These are phyloP conservation scores for Capra hircus DNA, from an alignment of 2,113 vertebrate genomes.

Conservation along the genomic window DNA sequence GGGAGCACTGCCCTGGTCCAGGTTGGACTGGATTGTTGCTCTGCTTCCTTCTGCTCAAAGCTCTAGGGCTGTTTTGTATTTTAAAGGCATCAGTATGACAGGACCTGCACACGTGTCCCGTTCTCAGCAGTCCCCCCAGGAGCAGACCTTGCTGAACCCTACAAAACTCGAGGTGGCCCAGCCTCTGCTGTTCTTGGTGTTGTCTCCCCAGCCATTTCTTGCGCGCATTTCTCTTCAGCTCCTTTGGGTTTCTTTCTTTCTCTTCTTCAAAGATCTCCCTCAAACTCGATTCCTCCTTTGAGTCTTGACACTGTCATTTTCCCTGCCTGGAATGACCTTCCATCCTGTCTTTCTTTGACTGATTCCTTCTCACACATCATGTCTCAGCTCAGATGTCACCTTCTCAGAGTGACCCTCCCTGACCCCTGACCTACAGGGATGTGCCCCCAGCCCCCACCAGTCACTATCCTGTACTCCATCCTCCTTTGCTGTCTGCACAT, in stretches of 20 bases:
- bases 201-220: background rate
- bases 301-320: background rate
- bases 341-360: fast-evolving
- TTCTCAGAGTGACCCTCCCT: background rate
- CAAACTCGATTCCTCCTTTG: background rate
- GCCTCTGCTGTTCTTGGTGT: fast-evolving
- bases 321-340: background rate
- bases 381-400: background rate
- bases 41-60: background rate
- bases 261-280: background rate
- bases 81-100: background rate
- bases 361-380: background rate
- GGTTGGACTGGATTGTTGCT: background rate
- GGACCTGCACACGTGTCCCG: background rate
- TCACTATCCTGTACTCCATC: no score
- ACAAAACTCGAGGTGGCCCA: background rate
- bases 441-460: fast-evolving
- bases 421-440: background rate
- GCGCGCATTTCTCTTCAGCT: background rate
- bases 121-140: background rate
- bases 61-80: background rate
- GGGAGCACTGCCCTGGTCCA: background rate
- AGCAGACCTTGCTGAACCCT: background rate
- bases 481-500: no score
- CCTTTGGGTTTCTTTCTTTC: background rate